A percentile compares a stretch with the other conserved stretches of the same genome.
Conservation (phyloP, 2,888 invertebrate genomes). For the Carabus problematicus region DNA sequence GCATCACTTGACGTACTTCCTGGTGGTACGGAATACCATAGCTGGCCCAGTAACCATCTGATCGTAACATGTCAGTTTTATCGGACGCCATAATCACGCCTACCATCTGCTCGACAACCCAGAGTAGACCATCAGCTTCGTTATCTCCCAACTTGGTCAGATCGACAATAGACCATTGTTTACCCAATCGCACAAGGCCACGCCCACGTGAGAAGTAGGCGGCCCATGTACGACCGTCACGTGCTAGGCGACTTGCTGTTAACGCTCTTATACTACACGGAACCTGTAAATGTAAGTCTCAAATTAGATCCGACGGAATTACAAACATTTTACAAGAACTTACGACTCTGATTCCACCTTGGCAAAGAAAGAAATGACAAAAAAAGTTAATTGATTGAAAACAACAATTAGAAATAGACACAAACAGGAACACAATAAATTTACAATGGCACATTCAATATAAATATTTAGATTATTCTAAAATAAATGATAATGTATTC, state of each 20-base stretch:
- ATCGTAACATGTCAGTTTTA: constrained; percentile 68
- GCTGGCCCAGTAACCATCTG: constrained; percentile 75
- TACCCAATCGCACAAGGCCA: constrained; percentile 79
- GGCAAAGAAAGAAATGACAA: too few species aligned
- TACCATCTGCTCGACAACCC: constrained; percentile 82
- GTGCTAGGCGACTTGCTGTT: constrained; percentile 83
- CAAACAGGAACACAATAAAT: neutral
- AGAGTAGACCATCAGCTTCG: constrained; percentile 59
- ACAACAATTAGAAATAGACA: neutral
- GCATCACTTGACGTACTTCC: constrained; percentile 47
- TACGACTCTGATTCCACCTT: too few species aligned
- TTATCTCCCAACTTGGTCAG: constrained; percentile 64
- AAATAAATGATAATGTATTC: too few species aligned
- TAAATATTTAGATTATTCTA: neutral
- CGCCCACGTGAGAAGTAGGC: constrained; percentile 72
- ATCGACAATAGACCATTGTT: constrained; percentile 87
- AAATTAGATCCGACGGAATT: too few species aligned
- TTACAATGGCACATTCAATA: neutral
- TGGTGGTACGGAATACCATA: constrained; percentile 67
- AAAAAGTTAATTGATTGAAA: too few species aligned
- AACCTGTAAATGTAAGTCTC: constrained; percentile 23
- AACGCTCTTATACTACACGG: constrained; percentile 64
- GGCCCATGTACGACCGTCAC: constrained; percentile 77
- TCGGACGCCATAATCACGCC: constrained; percentile 69
- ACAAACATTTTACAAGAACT: too few species aligned